These are phyloP conservation scores for Australoheros scitulus DNA, from an alignment of 2,113 vertebrate species.

Conservation along the genomic window DNA sequence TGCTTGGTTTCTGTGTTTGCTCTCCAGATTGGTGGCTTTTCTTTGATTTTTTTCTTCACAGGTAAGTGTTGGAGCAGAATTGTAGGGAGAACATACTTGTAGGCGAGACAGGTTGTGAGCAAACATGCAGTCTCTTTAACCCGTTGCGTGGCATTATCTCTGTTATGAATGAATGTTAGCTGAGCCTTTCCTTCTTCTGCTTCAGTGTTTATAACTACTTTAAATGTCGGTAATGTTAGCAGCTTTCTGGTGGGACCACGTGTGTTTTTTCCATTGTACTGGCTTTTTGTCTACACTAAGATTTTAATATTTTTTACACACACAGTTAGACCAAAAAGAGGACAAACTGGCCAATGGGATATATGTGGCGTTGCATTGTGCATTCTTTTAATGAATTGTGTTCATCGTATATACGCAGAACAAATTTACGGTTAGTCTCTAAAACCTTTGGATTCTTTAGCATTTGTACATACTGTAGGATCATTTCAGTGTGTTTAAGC, in stretches of 20 bases:
- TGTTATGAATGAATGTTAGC: neutral
- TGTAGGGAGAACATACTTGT: constrained; percentile 14
- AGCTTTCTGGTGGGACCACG: neutral
- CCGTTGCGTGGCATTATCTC: neutral
- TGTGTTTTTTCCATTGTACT: neutral
- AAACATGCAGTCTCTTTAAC: constrained; percentile 34
- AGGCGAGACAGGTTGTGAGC: neutral
- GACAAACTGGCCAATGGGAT: constrained; percentile 26
- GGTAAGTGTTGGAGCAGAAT: constrained; percentile 50
- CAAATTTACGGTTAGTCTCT: constrained; percentile 8
- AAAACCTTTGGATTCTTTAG: neutral
- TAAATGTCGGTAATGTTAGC: constrained; percentile 3
- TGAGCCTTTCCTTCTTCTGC: constrained; percentile 6
- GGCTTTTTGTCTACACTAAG: neutral
- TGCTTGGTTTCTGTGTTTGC: constrained; percentile 24
- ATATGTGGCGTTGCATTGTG: constrained; percentile 21
- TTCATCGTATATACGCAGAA: constrained; percentile 13
- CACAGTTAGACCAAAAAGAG: constrained; percentile 55
- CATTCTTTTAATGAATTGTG: constrained; percentile 19
- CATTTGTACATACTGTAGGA: constrained; percentile 32
- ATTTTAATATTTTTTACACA: constrained; percentile 34
- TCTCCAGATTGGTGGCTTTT: constrained; percentile 22
- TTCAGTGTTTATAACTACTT: constrained; percentile 19
- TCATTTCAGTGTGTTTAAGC: constrained; percentile 27
- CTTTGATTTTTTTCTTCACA: constrained; percentile 36